Conservation (phyloP, 2,888 invertebrate genomes). For the Acrobasis consociella region DNA sequence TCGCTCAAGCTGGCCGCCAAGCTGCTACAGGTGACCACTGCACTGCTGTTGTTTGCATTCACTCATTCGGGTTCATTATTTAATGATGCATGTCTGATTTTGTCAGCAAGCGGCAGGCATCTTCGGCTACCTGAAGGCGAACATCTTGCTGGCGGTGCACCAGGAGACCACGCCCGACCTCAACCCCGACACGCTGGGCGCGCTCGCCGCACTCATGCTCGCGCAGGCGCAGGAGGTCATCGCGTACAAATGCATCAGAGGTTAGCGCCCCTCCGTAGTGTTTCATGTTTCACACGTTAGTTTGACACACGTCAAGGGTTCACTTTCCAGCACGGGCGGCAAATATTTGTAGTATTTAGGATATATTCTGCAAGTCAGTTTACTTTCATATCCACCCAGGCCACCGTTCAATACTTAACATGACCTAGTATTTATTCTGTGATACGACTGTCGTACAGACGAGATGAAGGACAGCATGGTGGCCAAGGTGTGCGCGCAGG, state of each 20-base stretch:
- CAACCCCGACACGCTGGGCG: slow-evolving; percentile 94
- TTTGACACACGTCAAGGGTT: too few relatives aligned
- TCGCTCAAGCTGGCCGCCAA: slow-evolving; percentile 96
- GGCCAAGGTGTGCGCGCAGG: slow-evolving; percentile 95
- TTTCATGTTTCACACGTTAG: too few relatives aligned
- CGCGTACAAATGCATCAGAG: slow-evolving; percentile 95
- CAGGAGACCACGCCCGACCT: slow-evolving; percentile 98
- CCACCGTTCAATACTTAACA: not conserved
- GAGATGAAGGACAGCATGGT: slow-evolving; percentile 97
- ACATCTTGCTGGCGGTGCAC: slow-evolving; percentile 91
- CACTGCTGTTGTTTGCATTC: not conserved
- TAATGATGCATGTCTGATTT: too few relatives aligned
- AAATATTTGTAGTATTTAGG: too few relatives aligned
- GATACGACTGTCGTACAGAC: slow-evolving; percentile 83
- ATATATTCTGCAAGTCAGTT: too few relatives aligned
- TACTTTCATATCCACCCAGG: too few relatives aligned
- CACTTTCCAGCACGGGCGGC: too few relatives aligned
- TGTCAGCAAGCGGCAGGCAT: slow-evolving; percentile 94
- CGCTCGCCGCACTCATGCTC: slow-evolving; percentile 94
- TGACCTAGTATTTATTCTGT: too few relatives aligned
- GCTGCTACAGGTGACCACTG: slow-evolving; percentile 89
- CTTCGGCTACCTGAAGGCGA: slow-evolving; percentile 91
- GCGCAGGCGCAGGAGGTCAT: slow-evolving; percentile 99
- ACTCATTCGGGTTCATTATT: too few relatives aligned
- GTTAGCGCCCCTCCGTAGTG: slow-evolving; percentile 53